Percentiles rank a stretch among this genome's conserved stretches.
Evolutionary conservation across 2,113 vertebrate species (phyloP).

Genomic region (Hemibagrus wyckioides): DNA sequence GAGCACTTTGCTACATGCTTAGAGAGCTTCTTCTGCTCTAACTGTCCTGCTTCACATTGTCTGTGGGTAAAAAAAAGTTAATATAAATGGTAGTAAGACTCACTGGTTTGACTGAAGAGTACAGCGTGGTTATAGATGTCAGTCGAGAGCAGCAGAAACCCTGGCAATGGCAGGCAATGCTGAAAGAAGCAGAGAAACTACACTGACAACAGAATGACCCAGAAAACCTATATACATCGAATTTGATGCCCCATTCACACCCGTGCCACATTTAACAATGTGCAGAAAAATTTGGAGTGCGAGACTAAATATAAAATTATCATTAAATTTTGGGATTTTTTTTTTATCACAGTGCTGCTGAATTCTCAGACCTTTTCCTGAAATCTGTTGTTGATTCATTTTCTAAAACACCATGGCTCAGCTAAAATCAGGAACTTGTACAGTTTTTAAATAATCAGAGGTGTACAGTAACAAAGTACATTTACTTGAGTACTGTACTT

Average conservation of each 20-base stretch:
- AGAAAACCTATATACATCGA: neutral
- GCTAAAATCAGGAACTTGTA: neutral
- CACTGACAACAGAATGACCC: neutral
- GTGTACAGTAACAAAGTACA: too few relatives aligned
- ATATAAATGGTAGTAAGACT: slow-evolving; percentile 61
- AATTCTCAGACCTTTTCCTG: neutral
- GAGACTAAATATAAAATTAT: neutral
- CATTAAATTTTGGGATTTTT: neutral
- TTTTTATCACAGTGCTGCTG: neutral
- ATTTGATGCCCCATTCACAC: neutral
- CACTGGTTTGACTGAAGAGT: slow-evolving; percentile 88
- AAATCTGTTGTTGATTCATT: neutral
- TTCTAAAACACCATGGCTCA: neutral
- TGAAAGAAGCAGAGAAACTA: slow-evolving; percentile 60
- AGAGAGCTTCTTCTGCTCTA: neutral
- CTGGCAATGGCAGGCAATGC: slow-evolving; percentile 92
- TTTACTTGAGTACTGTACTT: too few relatives aligned
- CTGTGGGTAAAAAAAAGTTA: neutral
- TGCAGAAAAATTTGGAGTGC: neutral
- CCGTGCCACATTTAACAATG: neutral
- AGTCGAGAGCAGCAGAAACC: slow-evolving; percentile 89
- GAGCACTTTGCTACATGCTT: neutral
- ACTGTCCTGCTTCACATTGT: neutral
- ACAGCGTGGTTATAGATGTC: slow-evolving; percentile 87
- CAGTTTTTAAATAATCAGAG: too few relatives aligned